Evolutionary conservation across 1,140 invertebrate species (phyloP).

Genomic region (Aporrectodea caliginosa): DNA sequence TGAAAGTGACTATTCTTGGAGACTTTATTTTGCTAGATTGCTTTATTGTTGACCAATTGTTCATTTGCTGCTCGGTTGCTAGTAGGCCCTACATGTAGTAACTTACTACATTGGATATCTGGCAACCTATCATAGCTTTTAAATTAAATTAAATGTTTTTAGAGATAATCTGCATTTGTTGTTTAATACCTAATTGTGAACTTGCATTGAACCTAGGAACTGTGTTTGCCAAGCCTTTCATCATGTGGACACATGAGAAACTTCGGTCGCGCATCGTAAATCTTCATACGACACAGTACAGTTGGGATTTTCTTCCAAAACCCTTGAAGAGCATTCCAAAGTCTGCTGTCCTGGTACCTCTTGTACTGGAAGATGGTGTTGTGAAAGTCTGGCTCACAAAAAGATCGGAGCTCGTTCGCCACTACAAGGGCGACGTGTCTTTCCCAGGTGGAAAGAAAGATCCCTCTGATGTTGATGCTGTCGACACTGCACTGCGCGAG

Average conservation of each 20-base stretch:
- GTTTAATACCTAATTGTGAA: too few species aligned
- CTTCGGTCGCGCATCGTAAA: neutral
- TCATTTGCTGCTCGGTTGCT: too few species aligned
- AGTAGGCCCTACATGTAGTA: too few species aligned
- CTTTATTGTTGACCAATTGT: too few species aligned
- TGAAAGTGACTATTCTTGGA: too few species aligned
- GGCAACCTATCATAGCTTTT: too few species aligned
- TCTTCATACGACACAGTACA: neutral
- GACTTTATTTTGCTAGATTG: too few species aligned
- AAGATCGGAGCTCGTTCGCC: conserved; percentile 26
- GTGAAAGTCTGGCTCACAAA: conserved; percentile 33
- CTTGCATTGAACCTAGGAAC: too few species aligned
- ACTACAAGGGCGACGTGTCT: conserved; percentile 29
- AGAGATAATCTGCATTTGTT: too few species aligned
- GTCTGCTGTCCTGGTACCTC: conserved; percentile 25
- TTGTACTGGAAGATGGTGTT: conserved; percentile 9
- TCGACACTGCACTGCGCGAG: conserved; percentile 34
- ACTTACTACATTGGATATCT: too few species aligned
- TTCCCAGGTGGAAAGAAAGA: conserved; percentile 37
- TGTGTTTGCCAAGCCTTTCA: too few species aligned
- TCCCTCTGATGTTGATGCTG: conserved; percentile 27
- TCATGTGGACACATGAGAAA: neutral
- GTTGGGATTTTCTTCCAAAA: neutral
- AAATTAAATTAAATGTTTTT: too few species aligned
- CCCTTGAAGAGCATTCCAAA: neutral